Evolutionary conservation across 2,888 invertebrate species (phyloP).

Genomic region (Artemia sinica): DNA sequence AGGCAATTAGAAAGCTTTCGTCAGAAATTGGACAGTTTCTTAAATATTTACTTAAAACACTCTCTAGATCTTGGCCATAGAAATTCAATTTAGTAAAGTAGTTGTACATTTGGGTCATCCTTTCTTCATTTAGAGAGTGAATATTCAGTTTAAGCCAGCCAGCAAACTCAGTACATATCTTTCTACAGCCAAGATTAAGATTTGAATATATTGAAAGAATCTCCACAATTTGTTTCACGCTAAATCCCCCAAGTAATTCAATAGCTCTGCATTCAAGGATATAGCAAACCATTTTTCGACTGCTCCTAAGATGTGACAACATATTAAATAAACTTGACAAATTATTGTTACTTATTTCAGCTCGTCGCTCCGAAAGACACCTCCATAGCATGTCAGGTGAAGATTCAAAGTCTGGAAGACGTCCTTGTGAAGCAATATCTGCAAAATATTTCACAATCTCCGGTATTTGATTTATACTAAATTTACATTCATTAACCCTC

Average conservation of each 20-base stretch:
- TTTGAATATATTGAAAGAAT: conserved; percentile 28
- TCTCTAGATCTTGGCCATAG: conserved; percentile 40
- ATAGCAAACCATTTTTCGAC: conserved; percentile 40
- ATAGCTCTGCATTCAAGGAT: conserved; percentile 42
- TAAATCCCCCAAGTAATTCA: conserved; percentile 30
- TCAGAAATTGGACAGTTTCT: conserved; percentile 32
- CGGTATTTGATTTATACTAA: conserved; percentile 42
- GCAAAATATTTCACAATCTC: conserved; percentile 40
- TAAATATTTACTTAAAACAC: conserved; percentile 44
- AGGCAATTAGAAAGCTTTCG: conserved; percentile 41
- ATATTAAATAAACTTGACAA: conserved; percentile 41
- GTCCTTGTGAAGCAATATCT: conserved; percentile 33
- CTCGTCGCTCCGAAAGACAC: conserved; percentile 41
- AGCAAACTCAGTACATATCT: conserved; percentile 4
- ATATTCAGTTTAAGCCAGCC: conserved; percentile 19
- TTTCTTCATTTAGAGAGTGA: conserved; percentile 19
- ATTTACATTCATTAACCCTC: conserved; percentile 42
- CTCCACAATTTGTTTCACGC: conserved; percentile 27
- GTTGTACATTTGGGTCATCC: conserved; percentile 32
- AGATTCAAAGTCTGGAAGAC: conserved; percentile 32
- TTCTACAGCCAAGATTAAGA: conserved; percentile 21
- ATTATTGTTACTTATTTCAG: conserved; percentile 38
- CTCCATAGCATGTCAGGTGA: conserved; percentile 47
- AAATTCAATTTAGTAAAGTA: conserved; percentile 39
- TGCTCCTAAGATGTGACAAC: conserved; percentile 41